Percentiles rank a stretch among this genome's conserved stretches.
Conservation (phyloP, 2,888 invertebrate species). For the Drosophila eohydei region DNA sequence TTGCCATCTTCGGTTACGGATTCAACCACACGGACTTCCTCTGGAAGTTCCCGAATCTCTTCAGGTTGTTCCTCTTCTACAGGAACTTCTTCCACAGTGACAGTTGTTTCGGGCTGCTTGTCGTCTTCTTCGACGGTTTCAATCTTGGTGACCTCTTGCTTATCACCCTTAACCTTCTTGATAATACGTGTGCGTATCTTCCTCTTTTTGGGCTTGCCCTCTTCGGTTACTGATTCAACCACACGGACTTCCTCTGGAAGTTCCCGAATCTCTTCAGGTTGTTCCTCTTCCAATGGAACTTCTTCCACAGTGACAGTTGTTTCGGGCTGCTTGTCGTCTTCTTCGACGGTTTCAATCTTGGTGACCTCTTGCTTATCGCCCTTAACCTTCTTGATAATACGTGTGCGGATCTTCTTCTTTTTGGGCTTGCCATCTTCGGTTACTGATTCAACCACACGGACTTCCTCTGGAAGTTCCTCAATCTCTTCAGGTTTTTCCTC, state of each 20-base stretch:
- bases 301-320: slow-evolving; percentile 45
- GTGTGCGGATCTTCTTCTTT: slow-evolving; percentile 48
- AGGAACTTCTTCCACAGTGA: not conserved
- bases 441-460: slow-evolving; percentile 32
- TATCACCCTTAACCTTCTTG: slow-evolving; percentile 49
- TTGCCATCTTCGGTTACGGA: slow-evolving; percentile 44
- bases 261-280: not conserved
- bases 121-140: slow-evolving; percentile 22
- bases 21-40: slow-evolving; percentile 50
- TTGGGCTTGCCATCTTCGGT: slow-evolving; percentile 45
- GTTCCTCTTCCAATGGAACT: slow-evolving; percentile 17
- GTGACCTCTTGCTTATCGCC: slow-evolving; percentile 50
- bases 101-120: slow-evolving; percentile 2
- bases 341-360: slow-evolving; percentile 51
- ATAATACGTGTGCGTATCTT: slow-evolving; percentile 23
- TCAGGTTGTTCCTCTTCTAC: not conserved
- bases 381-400: slow-evolving; percentile 50
- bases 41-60: slow-evolving; percentile 40
- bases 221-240: not conserved
- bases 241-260: slow-evolving; percentile 6
- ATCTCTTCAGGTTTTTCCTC: slow-evolving; percentile 19
- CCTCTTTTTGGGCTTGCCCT: slow-evolving; percentile 3
- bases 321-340: slow-evolving; percentile 41
- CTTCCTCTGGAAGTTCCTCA: slow-evolving; percentile 40
- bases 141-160: slow-evolving; percentile 52